phyloP scores from a whole-genome alignment of 2,113 vertebrate species.

The Oncorhynchus masou region DNA sequence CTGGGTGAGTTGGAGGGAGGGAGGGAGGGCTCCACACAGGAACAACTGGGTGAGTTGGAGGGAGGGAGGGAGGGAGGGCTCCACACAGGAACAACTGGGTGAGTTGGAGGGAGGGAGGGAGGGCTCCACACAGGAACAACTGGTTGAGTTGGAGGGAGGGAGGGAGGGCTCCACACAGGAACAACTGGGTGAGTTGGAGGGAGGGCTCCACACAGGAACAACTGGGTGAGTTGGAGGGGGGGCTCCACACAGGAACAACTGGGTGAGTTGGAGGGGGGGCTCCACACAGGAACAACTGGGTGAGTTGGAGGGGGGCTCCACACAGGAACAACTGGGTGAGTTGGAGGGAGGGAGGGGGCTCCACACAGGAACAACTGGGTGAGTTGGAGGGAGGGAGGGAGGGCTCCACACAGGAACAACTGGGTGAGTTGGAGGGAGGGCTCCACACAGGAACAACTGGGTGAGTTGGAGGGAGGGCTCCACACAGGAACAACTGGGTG shows the following conservation, averaged over 20 bases:
- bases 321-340: slow-evolving; percentile 87
- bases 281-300: slow-evolving; percentile 90
- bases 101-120: too few relatives aligned
- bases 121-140: too few relatives aligned
- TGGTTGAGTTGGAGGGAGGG: slow-evolving; percentile 38
- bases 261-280: slow-evolving; percentile 73
- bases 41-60: slow-evolving; percentile 79
- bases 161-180: slow-evolving; percentile 84
- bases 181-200: too few relatives aligned
- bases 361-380: slow-evolving; percentile 89
- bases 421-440: slow-evolving; percentile 65
- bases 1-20: slow-evolving; percentile 68
- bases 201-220: too few relatives aligned
- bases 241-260: slow-evolving; percentile 73
- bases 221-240: too few relatives aligned
- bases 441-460: slow-evolving; percentile 89
- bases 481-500: too few relatives aligned
- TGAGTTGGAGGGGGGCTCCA: slow-evolving; percentile 70
- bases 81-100: slow-evolving; percentile 90
- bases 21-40: slow-evolving; percentile 81
- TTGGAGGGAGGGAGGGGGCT: slow-evolving; percentile 70
- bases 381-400: rapidly evolving
- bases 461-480: slow-evolving; percentile 37
- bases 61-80: slow-evolving; percentile 69
- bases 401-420: slow-evolving; percentile 88